Conservation (phyloP, 2,797 vertebrate species). For the Pipistrellus pipistrellus region DNA sequence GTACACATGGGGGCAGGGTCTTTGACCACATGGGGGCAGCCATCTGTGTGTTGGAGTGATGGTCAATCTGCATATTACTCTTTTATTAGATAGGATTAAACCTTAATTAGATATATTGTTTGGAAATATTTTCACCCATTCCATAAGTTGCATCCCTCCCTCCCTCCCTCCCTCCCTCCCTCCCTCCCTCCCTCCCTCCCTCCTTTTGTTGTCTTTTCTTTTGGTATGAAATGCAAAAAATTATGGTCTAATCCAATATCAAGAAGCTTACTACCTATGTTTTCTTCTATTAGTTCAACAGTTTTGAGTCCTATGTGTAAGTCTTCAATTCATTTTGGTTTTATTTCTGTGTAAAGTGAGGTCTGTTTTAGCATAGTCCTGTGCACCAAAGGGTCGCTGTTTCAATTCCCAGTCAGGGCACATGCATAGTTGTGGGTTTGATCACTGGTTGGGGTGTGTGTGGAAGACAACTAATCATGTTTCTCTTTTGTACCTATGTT, state of each 20-base stretch:
- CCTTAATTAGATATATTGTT: background rate
- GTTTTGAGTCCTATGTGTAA: background rate
- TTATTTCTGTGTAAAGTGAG: background rate
- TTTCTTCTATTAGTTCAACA: background rate
- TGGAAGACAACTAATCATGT: background rate
- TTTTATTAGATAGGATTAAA: background rate
- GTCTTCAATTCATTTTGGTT: background rate
- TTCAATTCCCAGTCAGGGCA: background rate
- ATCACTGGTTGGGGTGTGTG: background rate
- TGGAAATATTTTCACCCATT: background rate
- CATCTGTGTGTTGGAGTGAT: too few relatives aligned
- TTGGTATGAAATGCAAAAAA: background rate
- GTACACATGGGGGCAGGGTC: too few relatives aligned
- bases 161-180: too few relatives aligned
- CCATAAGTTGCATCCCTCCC: background rate
- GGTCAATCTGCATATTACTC: too few relatives aligned
- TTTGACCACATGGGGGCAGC: too few relatives aligned
- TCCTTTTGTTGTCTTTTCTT: background rate
- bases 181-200: too few relatives aligned
- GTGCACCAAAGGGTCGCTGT: background rate
- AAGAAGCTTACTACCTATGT: background rate
- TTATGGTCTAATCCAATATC: background rate
- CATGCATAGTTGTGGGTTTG: background rate
- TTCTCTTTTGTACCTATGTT: background rate
- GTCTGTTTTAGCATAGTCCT: background rate